Evolutionary conservation across 2,113 vertebrate species (phyloP).

Genomic region (Neotoma lepida): DNA sequence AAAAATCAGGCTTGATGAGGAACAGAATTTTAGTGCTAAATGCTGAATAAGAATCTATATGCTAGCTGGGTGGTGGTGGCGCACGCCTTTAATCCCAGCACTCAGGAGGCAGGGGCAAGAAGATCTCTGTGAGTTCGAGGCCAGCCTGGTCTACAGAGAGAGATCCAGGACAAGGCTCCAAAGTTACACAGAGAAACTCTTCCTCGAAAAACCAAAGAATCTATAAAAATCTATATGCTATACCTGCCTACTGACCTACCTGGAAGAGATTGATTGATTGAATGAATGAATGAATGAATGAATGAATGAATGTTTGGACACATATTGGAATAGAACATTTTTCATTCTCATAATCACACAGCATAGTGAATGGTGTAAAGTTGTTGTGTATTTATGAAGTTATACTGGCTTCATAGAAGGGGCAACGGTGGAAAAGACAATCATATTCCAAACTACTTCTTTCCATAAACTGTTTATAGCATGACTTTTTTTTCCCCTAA

Average conservation of each 20-base stretch:
- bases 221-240: neutral
- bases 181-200: too few relatives aligned
- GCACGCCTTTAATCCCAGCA: too few relatives aligned
- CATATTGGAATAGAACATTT: neutral
- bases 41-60: neutral
- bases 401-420: constrained; percentile 8
- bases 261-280: neutral
- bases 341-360: neutral
- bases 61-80: neutral
- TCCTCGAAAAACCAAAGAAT: too few relatives aligned
- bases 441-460: neutral
- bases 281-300: neutral
- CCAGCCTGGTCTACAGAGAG: too few relatives aligned
- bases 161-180: too few relatives aligned
- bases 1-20: neutral
- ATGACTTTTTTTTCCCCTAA: neutral
- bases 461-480: constrained; percentile 51
- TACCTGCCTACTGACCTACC: neutral
- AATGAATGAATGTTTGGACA: neutral
- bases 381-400: neutral
- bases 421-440: neutral
- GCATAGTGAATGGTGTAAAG: neutral
- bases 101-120: too few relatives aligned
- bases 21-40: neutral
- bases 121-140: too few relatives aligned